Base-by-base conservation (phyloP, 2,888 invertebrate genomes). In the Coecobrya sp. region DNA sequence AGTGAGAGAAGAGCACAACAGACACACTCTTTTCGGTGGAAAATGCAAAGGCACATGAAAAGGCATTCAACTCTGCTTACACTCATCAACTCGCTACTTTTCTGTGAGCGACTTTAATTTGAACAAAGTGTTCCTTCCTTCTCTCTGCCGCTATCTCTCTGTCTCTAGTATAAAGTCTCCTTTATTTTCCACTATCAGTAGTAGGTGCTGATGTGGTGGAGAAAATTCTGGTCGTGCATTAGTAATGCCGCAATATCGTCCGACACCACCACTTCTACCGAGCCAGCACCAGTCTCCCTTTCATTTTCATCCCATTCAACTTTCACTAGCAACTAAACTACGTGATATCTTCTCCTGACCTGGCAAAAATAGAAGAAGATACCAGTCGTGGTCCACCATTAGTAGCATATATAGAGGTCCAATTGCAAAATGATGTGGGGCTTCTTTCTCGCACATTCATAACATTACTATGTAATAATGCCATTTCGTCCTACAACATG, bases 221-320 rank as follows among this genome's bases (percentile, higher is more conserved):
- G 85, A 85, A 86, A 79, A 62, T 89, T 89, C 89, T 70, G 42
- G 90, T 91, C 90, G 90, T 91, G 90, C 90, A 91, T 91, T 91
- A 91, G 90, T 91, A 91, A 91, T 91, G 70, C 73, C 73, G 85
- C 79, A 91, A 85, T 91, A 91, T 90, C 76, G 65, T 82, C 70
- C 70, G 13, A 62, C 84, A 42, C 59, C 65, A 16, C 79, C 36
- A 30, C 36, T 22, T 45, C 45, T n/a, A n/a, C n/a, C n/a, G n/a
- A n/a, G 7, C 59, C 10, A 62, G 59, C 52, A n/a, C n/a, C n/a
- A 55, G 42, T 0, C 19, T 85, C 85, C 52, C 86, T 86, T 86
- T 86, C 86, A 86, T 88, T 81, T 65, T 73, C 65, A 65, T 81
- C 88, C 65, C 88, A 88, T 88, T 81, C 89, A 89, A 89, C 89